Conservation (phyloP, 2,113 vertebrate species). For the Vidua macroura region DNA sequence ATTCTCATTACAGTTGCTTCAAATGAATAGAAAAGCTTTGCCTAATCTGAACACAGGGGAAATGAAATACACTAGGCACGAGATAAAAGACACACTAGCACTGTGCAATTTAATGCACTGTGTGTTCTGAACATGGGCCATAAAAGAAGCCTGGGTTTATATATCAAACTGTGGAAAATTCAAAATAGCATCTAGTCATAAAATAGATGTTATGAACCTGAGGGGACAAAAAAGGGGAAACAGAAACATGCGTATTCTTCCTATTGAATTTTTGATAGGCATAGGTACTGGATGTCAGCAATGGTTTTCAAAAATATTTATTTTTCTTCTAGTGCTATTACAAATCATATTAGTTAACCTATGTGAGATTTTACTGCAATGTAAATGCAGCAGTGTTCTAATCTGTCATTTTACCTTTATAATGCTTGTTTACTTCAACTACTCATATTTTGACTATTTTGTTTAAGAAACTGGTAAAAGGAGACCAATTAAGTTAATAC, state of each 20-base stretch:
- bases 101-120: constrained; percentile 45
- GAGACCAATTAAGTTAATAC: constrained; percentile 12
- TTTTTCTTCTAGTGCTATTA: constrained; percentile 13
- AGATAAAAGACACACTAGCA: constrained; percentile 66
- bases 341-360: constrained; percentile 31
- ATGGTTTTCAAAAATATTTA: constrained; percentile 24
- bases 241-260: constrained; percentile 28
- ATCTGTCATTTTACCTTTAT: constrained; percentile 1
- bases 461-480: neutral
- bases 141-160: constrained; percentile 57
- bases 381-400: constrained; percentile 21
- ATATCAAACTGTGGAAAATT: constrained; percentile 38
- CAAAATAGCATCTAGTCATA: constrained; percentile 41
- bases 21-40: constrained; percentile 76
- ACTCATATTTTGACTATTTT: neutral
- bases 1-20: constrained; percentile 77
- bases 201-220: constrained; percentile 51
- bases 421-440: neutral
- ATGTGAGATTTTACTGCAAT: neutral
- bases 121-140: constrained; percentile 35
- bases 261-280: neutral
- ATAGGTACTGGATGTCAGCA: neutral
- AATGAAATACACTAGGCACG: constrained; percentile 60
- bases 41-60: constrained; percentile 74
- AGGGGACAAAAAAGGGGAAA: constrained; percentile 26